Evolutionary conservation across 2,113 vertebrate genomes (phyloP), one percentile per base, ranked within the genome.

Genomic region (Dryoscopus gambensis): DNA sequence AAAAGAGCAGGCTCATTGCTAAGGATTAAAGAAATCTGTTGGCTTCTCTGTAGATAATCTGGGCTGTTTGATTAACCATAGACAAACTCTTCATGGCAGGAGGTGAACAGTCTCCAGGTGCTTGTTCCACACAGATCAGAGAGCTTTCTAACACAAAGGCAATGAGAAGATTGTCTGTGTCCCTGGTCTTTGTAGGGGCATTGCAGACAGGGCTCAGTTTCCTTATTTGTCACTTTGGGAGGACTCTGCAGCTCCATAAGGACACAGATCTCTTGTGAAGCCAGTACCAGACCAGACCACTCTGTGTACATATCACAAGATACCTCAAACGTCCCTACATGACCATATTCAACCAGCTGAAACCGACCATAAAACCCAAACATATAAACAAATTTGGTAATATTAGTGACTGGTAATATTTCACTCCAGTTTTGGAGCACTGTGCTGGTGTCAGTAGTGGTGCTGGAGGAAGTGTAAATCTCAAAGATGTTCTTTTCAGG

Each of bases 11-110:
- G 18, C 53, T 93, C 42, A 30, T 37, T 93, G 33, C 63, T 85
- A 87, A 39, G 67, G 77, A 96, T 93, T 89, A 79, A 90, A 90
- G 63, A 75, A 94, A 68, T 62, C 50, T 89, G 14, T 62, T 55
- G 47, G 42, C 9, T 94, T 84, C 40, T 76, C 68, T 77, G 11
- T 35, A 49, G 47, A 50, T 49, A 81, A 56, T 59, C 65, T 78
- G 31, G 13, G 8, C 11, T 55, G 6, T 88, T 93, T 70, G 64
- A 84, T 84, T 80, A 87, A 62, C 30, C 27, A 39, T 14, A 55
- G 23, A 25, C 11, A 68, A 90, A 64, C 22, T 78, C 24, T 70
- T 86, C 27, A 10, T 67, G 91, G 40, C 31, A 80, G 68, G 59
- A 88, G n/a, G 21, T 70, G 67, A 73, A 30, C 11, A 22, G n/a